phyloP scores from a whole-genome alignment of 2,888 invertebrate genomes.

The Diplazon laetatorius region DNA sequence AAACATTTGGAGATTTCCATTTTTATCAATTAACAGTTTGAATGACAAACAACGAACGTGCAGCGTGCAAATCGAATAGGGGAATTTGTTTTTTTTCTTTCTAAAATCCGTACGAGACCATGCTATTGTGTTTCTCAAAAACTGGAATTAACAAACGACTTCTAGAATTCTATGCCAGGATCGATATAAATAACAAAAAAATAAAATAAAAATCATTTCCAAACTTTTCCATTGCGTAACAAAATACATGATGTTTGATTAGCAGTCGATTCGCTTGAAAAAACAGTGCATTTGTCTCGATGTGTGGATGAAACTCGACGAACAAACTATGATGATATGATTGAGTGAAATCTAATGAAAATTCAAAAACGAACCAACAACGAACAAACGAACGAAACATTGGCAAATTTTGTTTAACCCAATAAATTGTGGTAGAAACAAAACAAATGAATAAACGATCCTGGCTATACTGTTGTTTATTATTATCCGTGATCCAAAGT shows the following conservation, averaged over 20 bases:
- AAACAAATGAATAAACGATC: constrained; percentile 44
- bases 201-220: constrained; percentile 31
- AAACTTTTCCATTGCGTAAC: constrained; percentile 43
- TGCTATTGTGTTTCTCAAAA: constrained; percentile 73
- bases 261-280: constrained; percentile 32
- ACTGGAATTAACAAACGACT: constrained; percentile 51
- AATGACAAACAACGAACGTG: constrained; percentile 70
- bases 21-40: constrained; percentile 4
- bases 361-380: constrained; percentile 22
- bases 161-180: constrained; percentile 58
- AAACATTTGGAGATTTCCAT: neutral
- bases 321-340: constrained; percentile 47
- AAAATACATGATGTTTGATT: constrained; percentile 43
- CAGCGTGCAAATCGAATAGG: constrained; percentile 72
- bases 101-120: constrained; percentile 78
- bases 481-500: constrained; percentile 21
- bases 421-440: constrained; percentile 14
- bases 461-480: constrained; percentile 55
- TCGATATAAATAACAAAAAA: constrained; percentile 43
- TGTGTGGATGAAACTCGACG: constrained; percentile 32
- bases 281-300: constrained; percentile 34
- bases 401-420: constrained; percentile 36
- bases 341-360: constrained; percentile 28
- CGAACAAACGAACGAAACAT: constrained; percentile 25
- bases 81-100: too few species aligned